Evolutionary conservation across 2,888 invertebrate species (phyloP).

Genomic region (Tenthredo mesomela): DNA sequence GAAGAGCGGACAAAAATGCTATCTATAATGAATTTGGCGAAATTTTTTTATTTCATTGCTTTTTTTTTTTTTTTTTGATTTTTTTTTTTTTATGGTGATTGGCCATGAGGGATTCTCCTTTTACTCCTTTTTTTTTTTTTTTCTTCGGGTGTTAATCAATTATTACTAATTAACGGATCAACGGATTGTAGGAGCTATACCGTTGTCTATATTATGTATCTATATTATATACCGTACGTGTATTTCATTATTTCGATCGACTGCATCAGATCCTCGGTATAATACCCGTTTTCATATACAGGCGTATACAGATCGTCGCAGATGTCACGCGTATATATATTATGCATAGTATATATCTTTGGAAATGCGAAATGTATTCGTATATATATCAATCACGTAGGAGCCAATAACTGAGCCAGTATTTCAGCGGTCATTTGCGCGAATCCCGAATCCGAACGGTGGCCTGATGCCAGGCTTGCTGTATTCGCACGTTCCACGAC

Average conservation of each 20-base stretch:
- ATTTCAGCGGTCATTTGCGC: constrained; percentile 53
- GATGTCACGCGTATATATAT: constrained; percentile 30
- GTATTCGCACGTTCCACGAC: neutral
- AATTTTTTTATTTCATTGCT: neutral
- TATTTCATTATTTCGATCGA: neutral
- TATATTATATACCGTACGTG: neutral
- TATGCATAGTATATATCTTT: no score
- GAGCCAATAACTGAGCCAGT: constrained; percentile 51
- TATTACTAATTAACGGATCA: neutral
- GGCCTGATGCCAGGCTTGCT: constrained; percentile 44
- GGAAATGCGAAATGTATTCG: constrained; percentile 48
- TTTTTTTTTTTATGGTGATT: neutral
- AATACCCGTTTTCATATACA: neutral
- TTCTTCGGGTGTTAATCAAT: neutral
- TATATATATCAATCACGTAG: constrained; percentile 50
- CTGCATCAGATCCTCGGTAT: neutral
- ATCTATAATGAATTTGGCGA: constrained; percentile 40
- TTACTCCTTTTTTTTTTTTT: neutral
- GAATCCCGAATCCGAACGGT: neutral
- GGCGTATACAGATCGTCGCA: constrained; percentile 35
- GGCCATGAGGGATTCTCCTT: neutral
- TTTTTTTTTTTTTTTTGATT: neutral
- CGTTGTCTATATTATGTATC: neutral
- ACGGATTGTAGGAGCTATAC: neutral
- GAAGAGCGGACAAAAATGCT: constrained; percentile 51